Evolutionary conservation across 2,113 vertebrate species (phyloP).

Genomic region (Hemichromis elongatus): DNA sequence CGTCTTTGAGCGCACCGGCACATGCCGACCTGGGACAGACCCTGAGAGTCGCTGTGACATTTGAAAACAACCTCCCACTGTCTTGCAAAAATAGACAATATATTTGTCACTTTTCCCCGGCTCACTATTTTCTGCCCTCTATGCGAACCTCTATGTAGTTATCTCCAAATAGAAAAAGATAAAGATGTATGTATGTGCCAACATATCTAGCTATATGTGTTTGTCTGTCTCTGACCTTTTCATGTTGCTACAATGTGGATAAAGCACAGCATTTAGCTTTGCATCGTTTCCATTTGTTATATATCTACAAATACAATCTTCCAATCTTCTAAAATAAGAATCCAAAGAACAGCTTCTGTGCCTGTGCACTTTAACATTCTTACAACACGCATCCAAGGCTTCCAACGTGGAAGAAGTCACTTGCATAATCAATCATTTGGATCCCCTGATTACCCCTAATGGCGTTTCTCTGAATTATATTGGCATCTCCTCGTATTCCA

Average conservation of each 20-base stretch:
- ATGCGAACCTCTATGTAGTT: not conserved
- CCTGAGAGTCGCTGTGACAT: slow-evolving; percentile 39
- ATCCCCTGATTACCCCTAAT: slow-evolving; percentile 60
- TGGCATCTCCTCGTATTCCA: slow-evolving; percentile 54
- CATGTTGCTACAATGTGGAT: not conserved
- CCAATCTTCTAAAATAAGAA: not conserved
- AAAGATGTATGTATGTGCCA: not conserved
- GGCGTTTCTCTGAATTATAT: slow-evolving; percentile 46
- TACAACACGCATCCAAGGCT: not conserved
- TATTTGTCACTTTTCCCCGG: slow-evolving; percentile 14
- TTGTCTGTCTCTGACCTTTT: not conserved
- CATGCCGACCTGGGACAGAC: slow-evolving; percentile 14
- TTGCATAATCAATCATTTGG: slow-evolving; percentile 26
- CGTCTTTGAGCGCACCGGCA: not conserved
- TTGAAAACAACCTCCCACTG: slow-evolving; percentile 25
- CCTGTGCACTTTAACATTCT: not conserved
- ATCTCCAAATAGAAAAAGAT: not conserved
- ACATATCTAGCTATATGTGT: not conserved
- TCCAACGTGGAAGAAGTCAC: not conserved
- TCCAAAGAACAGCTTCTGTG: not conserved
- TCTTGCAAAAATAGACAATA: slow-evolving; percentile 17
- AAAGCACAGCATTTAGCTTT: not conserved
- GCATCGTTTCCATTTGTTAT: not conserved
- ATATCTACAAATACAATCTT: not conserved
- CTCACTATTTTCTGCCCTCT: not conserved